Conservation (phyloP, 2,888 invertebrate species). For the Drosophila aldrichi region DNA sequence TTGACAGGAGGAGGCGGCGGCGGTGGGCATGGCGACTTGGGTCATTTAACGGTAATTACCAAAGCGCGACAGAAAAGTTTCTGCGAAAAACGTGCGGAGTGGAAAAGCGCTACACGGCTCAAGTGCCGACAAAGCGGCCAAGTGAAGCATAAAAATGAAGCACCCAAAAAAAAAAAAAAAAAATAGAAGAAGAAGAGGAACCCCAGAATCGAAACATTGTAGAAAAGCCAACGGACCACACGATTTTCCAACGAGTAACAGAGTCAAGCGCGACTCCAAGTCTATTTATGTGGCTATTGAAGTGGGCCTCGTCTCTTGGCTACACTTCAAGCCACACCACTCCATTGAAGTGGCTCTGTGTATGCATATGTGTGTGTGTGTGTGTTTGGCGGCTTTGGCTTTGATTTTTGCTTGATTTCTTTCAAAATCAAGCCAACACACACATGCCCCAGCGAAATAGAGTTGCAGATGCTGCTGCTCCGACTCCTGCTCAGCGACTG, state of each 20-base stretch:
- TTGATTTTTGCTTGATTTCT: constrained; percentile 85
- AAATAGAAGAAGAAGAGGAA: constrained; percentile 12
- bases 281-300: constrained; percentile 80
- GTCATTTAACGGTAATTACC: constrained; percentile 79
- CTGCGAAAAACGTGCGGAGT: constrained; percentile 57
- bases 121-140: constrained; percentile 76
- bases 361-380: not conserved
- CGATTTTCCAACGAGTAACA: constrained; percentile 62
- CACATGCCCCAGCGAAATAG: constrained; percentile 63
- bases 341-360: constrained; percentile 34
- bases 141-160: constrained; percentile 74
- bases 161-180: constrained; percentile 53
- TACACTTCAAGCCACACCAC: constrained; percentile 23
- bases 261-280: constrained; percentile 71
- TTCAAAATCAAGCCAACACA: constrained; percentile 72
- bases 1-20: constrained; percentile 17
- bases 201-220: constrained; percentile 8
- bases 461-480: constrained; percentile 59
- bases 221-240: constrained; percentile 49
- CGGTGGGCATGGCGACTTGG: constrained; percentile 39
- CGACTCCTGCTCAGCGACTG: constrained; percentile 70
- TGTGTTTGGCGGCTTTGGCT: constrained; percentile 78
- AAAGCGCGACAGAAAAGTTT: constrained; percentile 60
- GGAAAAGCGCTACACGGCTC: constrained; percentile 49
- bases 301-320: constrained; percentile 54